Evolutionary conservation across 1,140 invertebrate genomes (phyloP), one percentile per base, ranked within the genome.

Genomic region (Latrodectus geometricus): DNA sequence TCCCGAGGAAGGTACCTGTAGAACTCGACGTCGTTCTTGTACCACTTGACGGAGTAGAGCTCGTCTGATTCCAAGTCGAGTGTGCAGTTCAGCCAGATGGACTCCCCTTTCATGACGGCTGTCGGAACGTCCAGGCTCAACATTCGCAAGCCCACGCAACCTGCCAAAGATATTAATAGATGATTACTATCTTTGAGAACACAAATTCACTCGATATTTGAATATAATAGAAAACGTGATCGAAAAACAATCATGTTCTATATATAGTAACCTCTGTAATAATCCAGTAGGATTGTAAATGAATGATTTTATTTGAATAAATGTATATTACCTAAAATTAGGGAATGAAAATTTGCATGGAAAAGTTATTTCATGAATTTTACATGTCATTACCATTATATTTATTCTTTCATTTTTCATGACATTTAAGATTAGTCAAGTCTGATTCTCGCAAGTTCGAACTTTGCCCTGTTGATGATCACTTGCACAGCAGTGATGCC

Each of bases 1-100:
- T 95, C 94, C 83, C 94, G 93, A 7, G 90, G 90, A 72, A 96
- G 88, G 89, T 93, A 95, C 88, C 94, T 91, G 91, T 95, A 95
- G 91, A 96, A 95, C 90, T 96, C 90, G 5, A 90, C 84, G 9
- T 88, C 85, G 17, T 89, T 89, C 86, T 91, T 91, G 88, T 91
- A 91, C 91, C 91, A 91, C 88, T 91, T 91, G 74, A 91, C 90
- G 15, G 90, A 90, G 86, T 91, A 91, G 54, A 91, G 86, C 11
- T 87, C 74, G 66, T 91, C 90, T 17, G 88, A 86, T 83, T 91
- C 91, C 77, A 91, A 82, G 88, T 91, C 90, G 80, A 90, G 91
- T 17, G 90, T 88, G 84, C 91, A 91, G 17, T 89, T 90, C 21
- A 91, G 88, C 80, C 88, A 87, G 12, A 90, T 89, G 15, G 87